Percentiles rank a stretch among this genome's conserved stretches.
Conservation (phyloP, 2,888 invertebrate species). For the Lycaena phlaeas region DNA sequence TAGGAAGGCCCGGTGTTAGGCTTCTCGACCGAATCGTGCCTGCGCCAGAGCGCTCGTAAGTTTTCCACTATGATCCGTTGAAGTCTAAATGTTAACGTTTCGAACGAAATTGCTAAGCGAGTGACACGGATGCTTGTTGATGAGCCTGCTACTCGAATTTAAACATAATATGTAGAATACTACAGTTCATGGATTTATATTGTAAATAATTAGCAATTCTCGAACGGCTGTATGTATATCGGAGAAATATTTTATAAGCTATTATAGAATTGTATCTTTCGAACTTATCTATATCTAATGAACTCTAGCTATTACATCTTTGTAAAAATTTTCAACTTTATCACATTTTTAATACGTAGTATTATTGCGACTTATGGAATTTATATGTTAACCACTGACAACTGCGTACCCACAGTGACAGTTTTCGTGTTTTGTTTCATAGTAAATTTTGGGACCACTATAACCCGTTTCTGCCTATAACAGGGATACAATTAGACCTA, state of each 20-base stretch:
- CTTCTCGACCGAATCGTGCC: slow-evolving; percentile 45
- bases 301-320: slow-evolving; percentile 13
- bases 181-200: slow-evolving; percentile 46
- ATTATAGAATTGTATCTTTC: slow-evolving; percentile 33
- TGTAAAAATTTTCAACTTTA: slow-evolving; percentile 15
- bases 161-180: slow-evolving; percentile 30
- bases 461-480: slow-evolving; percentile 36
- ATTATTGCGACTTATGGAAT: slow-evolving; percentile 17
- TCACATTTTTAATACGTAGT: slow-evolving; percentile 22
- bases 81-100: slow-evolving; percentile 13
- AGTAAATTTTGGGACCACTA: slow-evolving; percentile 70
- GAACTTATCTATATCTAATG: slow-evolving; percentile 18
- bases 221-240: slow-evolving; percentile 48
- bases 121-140: background rate
- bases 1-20: slow-evolving; percentile 35
- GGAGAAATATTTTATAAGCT: slow-evolving; percentile 66
- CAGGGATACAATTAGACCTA: slow-evolving; percentile 33
- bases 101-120: slow-evolving; percentile 3
- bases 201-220: slow-evolving; percentile 51
- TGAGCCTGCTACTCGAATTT: slow-evolving; percentile 3
- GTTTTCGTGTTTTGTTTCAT: slow-evolving; percentile 61
- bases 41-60: slow-evolving; percentile 30
- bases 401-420: slow-evolving; percentile 26
- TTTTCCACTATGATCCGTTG: slow-evolving; percentile 16
- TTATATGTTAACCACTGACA: slow-evolving; percentile 27